These are phyloP conservation scores for Eupristina koningsbergeri DNA, from an alignment of 1,140 invertebrate genomes.

Conservation along the genomic window DNA sequence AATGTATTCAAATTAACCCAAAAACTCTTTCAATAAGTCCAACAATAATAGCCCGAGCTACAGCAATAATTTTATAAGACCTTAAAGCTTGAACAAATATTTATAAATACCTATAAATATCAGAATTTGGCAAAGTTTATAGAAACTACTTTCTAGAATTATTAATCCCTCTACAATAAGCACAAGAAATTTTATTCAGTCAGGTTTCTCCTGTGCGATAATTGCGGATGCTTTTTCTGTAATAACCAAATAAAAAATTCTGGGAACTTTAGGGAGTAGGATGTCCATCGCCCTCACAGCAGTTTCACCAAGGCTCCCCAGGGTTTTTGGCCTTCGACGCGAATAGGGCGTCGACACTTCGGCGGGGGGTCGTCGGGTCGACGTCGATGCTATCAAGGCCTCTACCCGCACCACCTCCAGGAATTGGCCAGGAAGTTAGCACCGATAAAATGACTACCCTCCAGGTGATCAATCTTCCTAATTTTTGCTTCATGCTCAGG, in stretches of 20 bases:
- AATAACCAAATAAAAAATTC: slow-evolving; percentile 64
- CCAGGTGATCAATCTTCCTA: slow-evolving; percentile 59
- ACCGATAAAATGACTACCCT: slow-evolving; percentile 71
- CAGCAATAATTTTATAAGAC: too few relatives aligned
- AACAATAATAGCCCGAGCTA: too few relatives aligned
- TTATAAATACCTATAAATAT: not conserved
- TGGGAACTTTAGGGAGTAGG: slow-evolving; percentile 66
- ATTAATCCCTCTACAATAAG: too few relatives aligned
- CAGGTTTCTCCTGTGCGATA: not conserved
- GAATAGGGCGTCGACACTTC: not conserved
- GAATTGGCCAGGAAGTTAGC: not conserved
- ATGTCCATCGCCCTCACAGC: not conserved
- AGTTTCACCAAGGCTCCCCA: not conserved
- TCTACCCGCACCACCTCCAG: slow-evolving; percentile 29
- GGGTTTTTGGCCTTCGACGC: slow-evolving; percentile 14
- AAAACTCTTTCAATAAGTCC: too few relatives aligned
- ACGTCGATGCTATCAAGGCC: slow-evolving; percentile 34
- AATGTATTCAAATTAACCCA: too few relatives aligned
- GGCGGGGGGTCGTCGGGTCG: slow-evolving; percentile 35
- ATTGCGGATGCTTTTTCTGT: too few relatives aligned
- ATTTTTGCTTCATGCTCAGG: too few relatives aligned
- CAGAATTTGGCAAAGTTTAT: too few relatives aligned
- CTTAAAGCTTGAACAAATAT: not conserved
- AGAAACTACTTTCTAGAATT: too few relatives aligned
- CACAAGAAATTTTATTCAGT: not conserved